A percentile compares a stretch with the other conserved stretches of the same genome.
phyloP scores from a whole-genome alignment of 2,113 vertebrate genomes.

The Ceuthmochares aereus region DNA sequence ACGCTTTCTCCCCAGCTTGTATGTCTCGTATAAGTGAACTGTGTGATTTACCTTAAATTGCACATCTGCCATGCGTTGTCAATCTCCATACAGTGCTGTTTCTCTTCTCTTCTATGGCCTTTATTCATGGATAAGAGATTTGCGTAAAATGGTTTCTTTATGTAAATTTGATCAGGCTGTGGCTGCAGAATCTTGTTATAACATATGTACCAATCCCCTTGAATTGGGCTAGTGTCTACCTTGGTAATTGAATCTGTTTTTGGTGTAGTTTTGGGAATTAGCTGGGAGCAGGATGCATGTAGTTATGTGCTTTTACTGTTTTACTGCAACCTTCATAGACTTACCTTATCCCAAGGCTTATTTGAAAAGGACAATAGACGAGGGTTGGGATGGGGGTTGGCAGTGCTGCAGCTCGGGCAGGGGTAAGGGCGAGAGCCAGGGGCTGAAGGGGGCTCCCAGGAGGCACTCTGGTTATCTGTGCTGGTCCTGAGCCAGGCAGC shows the following conservation, averaged over 20 bases:
- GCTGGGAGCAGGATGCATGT: rapidly evolving
- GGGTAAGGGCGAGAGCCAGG: background rate
- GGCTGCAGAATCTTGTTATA: background rate
- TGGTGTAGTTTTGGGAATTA: background rate
- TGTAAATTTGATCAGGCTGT: conserved; percentile 3
- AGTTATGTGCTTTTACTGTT: background rate
- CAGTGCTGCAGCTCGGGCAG: background rate
- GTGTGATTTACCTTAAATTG: conserved; percentile 53
- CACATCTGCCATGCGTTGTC: background rate
- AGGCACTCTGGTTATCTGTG: background rate
- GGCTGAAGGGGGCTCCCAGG: background rate
- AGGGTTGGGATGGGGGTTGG: background rate
- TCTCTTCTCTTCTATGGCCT: background rate
- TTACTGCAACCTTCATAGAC: background rate
- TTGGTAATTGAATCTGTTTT: conserved; percentile 11
- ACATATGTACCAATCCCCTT: background rate
- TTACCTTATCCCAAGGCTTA: background rate
- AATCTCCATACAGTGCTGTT: background rate
- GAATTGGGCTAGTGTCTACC: background rate
- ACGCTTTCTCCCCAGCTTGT: conserved; percentile 17
- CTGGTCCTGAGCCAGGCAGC: background rate
- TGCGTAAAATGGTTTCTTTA: conserved; percentile 54
- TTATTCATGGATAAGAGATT: background rate
- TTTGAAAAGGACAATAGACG: background rate
- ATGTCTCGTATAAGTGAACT: conserved; percentile 1